These are phyloP conservation scores for Archips crataeganus DNA, from an alignment of 2,888 invertebrate species.

Conservation along the genomic window DNA sequence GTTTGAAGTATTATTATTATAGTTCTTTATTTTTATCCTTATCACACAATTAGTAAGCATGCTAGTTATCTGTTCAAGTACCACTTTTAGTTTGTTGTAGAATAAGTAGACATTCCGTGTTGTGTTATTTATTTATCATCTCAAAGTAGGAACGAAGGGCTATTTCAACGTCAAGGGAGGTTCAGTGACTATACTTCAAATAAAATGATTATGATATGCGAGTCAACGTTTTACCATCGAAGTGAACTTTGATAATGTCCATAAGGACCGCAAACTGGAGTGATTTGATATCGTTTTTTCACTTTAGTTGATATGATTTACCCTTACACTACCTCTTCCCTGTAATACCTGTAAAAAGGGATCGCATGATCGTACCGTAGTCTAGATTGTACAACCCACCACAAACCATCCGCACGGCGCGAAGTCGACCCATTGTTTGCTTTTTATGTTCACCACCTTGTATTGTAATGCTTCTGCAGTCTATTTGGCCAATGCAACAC, in stretches of 20 bases:
- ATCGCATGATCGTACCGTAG: constrained; percentile 33
- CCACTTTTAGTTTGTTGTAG: not conserved
- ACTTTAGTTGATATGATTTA: not conserved
- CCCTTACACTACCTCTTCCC: not conserved
- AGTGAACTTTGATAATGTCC: not conserved
- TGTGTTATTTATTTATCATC: not conserved
- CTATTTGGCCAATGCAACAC: constrained; percentile 22
- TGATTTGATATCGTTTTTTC: not conserved
- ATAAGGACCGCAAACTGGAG: not conserved
- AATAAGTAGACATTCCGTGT: not conserved
- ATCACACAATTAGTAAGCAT: not conserved
- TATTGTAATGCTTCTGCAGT: constrained; percentile 52
- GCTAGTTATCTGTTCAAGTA: not conserved
- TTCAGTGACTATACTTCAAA: constrained; percentile 54
- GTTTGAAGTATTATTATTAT: not conserved
- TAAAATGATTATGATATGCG: constrained; percentile 54
- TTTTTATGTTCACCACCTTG: constrained; percentile 58
- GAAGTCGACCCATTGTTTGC: constrained; percentile 83
- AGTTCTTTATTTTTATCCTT: constrained; percentile 1
- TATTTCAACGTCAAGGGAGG: constrained; percentile 59
- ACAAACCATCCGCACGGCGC: constrained; percentile 69
- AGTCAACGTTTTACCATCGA: constrained; percentile 55
- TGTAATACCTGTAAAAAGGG: not conserved
- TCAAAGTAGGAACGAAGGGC: constrained; percentile 37
- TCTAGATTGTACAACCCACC: constrained; percentile 47